Evolutionary conservation across 1,140 invertebrate species (phyloP).

Genomic region (Zaprionus lachaisei): DNA sequence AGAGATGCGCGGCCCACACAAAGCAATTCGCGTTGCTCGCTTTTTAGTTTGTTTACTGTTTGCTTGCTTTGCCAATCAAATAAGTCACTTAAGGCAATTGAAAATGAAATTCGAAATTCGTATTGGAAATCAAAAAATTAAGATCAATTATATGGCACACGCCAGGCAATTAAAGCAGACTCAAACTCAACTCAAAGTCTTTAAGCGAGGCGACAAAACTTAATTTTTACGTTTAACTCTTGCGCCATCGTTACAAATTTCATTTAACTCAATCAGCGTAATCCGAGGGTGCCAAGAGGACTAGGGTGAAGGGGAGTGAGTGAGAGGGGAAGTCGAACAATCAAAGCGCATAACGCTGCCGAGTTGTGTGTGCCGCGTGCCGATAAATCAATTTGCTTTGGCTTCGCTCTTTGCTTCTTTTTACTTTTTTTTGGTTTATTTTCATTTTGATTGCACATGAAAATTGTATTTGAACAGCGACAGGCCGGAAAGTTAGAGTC

Average conservation of each 20-base stretch:
- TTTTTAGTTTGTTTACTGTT: constrained; percentile 20
- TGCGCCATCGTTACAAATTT: constrained; percentile 68
- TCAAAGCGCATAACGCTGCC: constrained; percentile 59
- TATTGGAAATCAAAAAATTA: constrained; percentile 44
- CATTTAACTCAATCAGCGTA: constrained; percentile 73
- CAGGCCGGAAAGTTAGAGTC: constrained; percentile 32
- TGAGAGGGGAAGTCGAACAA: constrained; percentile 23
- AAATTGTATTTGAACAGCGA: constrained; percentile 56
- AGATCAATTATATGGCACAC: constrained; percentile 68
- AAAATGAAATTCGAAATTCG: constrained; percentile 47
- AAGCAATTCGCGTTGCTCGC: constrained; percentile 12
- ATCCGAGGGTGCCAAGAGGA: constrained; percentile 32
- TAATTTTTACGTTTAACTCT: constrained; percentile 71
- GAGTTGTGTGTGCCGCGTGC: constrained; percentile 65
- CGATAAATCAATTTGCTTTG: constrained; percentile 75
- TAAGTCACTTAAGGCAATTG: constrained; percentile 69
- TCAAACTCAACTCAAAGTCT: constrained; percentile 27
- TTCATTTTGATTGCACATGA: constrained; percentile 63
- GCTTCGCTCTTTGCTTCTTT: constrained; percentile 21
- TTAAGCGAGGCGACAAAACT: constrained; percentile 54
- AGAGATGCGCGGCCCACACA: constrained; percentile 31
- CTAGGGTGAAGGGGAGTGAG: background rate
- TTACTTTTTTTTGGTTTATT: constrained; percentile 39
- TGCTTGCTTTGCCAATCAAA: constrained; percentile 74
- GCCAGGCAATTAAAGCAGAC: constrained; percentile 62